phyloP scores from a whole-genome alignment of 1,140 invertebrate genomes.

The Notospermus geniculatus region DNA sequence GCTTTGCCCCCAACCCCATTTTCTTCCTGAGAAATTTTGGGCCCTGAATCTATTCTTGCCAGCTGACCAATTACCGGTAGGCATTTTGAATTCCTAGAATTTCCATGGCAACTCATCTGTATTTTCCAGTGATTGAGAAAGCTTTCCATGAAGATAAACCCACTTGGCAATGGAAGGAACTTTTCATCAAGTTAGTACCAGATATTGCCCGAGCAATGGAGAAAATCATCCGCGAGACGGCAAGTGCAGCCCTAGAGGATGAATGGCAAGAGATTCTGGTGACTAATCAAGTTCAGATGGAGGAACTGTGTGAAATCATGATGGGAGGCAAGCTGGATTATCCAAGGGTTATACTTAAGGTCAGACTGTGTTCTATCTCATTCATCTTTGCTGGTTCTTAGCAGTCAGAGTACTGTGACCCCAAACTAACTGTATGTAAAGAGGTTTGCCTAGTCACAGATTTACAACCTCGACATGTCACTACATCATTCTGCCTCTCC shows the following conservation, averaged over 20 bases:
- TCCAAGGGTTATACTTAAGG: conserved; percentile 44
- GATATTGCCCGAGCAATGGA: conserved; percentile 38
- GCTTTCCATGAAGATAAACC: conserved; percentile 38
- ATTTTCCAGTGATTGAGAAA: conserved; percentile 45
- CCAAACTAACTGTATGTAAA: no score
- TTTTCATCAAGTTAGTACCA: conserved; percentile 42
- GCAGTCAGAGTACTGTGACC: no score
- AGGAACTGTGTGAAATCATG: conserved; percentile 24
- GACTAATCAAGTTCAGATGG: conserved; percentile 26
- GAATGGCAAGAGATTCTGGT: conserved; percentile 33
- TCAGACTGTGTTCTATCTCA: conserved; percentile 14
- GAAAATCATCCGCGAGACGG: conserved; percentile 28
- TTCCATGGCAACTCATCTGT: conserved; percentile 4
- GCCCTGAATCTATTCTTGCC: no score
- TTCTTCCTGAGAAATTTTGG: no score
- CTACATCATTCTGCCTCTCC: no score
- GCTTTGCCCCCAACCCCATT: no score
- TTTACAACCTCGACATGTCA: no score
- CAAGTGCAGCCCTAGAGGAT: conserved; percentile 26
- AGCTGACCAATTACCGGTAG: no score
- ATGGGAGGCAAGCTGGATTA: conserved; percentile 42
- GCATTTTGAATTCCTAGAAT: no score
- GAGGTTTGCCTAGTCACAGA: no score
- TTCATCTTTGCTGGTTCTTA: no score
- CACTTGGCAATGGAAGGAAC: conserved; percentile 47